Percentiles rank a stretch among this genome's conserved stretches.
phyloP scores from a whole-genome alignment of 2,797 vertebrate genomes.

The Liasis olivaceus region DNA sequence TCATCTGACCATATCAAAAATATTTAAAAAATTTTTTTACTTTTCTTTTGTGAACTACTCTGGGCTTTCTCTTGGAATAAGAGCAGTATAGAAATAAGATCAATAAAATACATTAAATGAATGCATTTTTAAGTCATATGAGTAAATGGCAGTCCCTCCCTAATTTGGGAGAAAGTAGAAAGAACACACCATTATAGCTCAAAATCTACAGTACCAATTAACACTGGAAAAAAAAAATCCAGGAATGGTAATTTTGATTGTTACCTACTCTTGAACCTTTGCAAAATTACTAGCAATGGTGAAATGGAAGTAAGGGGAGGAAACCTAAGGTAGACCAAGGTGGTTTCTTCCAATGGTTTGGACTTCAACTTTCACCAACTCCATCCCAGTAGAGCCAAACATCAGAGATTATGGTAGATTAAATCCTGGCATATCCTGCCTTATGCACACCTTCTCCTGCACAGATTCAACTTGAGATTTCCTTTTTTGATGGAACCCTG shows the following conservation, averaged over 20 bases:
- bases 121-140: background rate
- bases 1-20: background rate
- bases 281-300: background rate
- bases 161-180: background rate
- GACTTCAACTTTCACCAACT: background rate
- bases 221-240: background rate
- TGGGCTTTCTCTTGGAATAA: background rate
- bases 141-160: background rate
- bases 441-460: background rate
- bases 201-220: background rate
- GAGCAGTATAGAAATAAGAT: background rate
- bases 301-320: background rate
- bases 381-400: background rate
- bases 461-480: background rate
- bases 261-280: background rate
- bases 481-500: background rate
- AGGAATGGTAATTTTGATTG: background rate
- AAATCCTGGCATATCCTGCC: background rate
- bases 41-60: background rate
- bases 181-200: background rate
- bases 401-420: background rate
- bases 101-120: background rate
- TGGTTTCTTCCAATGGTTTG: background rate
- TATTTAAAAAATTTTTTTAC: background rate
- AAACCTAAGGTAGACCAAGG: background rate